Evolutionary conservation across 2,797 vertebrate genomes (phyloP).

Genomic region (Lacerta viridis): DNA sequence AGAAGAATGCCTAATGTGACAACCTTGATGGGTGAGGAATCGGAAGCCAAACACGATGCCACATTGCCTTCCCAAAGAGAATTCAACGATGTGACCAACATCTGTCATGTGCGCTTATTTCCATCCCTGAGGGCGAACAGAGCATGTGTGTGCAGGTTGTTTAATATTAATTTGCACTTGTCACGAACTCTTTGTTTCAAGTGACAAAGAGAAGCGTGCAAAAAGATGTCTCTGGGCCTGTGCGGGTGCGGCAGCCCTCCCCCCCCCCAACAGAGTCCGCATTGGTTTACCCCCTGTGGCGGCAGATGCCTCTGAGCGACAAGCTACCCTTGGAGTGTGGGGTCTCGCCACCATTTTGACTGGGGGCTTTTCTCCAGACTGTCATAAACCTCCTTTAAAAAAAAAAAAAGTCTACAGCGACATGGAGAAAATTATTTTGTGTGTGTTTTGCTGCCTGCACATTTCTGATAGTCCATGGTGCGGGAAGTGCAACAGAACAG

Average conservation of each 20-base stretch:
- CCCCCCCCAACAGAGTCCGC: not conserved
- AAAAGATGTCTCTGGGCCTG: not conserved
- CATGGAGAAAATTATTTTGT: not conserved
- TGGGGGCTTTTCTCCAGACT: not conserved
- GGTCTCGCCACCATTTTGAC: not conserved
- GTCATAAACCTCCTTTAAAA: not conserved
- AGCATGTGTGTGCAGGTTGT: not conserved
- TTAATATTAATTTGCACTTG: constrained; percentile 20
- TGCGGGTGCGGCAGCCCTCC: not conserved
- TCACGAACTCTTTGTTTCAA: constrained; percentile 18
- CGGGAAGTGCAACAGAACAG: too few relatives aligned
- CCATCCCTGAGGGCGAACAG: not conserved
- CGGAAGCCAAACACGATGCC: not conserved
- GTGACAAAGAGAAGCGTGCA: not conserved
- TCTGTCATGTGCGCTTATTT: constrained; percentile 13
- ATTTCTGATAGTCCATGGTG: not conserved
- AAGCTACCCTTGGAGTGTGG: not conserved
- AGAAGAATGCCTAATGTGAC: not conserved
- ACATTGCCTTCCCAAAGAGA: not conserved
- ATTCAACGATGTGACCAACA: not conserved
- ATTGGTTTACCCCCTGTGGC: not conserved
- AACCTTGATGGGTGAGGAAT: not conserved
- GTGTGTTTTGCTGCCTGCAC: too few relatives aligned
- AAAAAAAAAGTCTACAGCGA: not conserved
- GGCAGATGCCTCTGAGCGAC: not conserved